phyloP scores from a whole-genome alignment of 2,113 vertebrate species.

The Nannobrachium achirus region DNA sequence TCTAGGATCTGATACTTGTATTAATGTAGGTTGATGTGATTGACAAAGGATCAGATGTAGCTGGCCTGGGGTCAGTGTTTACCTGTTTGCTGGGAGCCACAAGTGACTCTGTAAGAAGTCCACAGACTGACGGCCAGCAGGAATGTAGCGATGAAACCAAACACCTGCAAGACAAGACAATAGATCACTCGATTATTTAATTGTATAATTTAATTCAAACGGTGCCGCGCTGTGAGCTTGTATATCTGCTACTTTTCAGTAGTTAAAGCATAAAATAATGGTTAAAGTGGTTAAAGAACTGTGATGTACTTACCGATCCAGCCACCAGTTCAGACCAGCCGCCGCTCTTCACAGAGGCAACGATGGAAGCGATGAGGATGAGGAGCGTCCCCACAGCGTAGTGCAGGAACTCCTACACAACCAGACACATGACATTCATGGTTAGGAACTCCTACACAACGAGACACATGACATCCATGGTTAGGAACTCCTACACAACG shows the following conservation, averaged over 20 bases:
- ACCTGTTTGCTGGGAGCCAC: conserved; percentile 85
- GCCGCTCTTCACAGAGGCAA: conserved; percentile 80
- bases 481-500: no score
- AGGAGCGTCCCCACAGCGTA: conserved; percentile 88
- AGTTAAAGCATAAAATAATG: not conserved
- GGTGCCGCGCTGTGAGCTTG: not conserved
- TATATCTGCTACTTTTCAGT: not conserved
- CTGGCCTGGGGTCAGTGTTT: conserved; percentile 36
- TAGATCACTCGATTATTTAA: no score
- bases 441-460: no score
- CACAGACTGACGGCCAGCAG: conserved; percentile 83
- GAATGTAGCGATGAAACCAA: conserved; percentile 86
- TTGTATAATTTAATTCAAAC: no score
- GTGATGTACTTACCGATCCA: conserved; percentile 88
- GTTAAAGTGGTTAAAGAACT: not conserved
- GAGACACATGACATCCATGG: no score
- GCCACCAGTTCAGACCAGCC: conserved; percentile 78
- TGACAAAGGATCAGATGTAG: no score
- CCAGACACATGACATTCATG: no score
- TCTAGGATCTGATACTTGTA: no score
- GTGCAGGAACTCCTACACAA: conserved; percentile 91
- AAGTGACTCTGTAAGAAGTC: conserved; percentile 86
- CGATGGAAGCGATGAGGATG: conserved; percentile 88
- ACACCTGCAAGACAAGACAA: conserved; percentile 71
- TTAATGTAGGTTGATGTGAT: no score